Conservation (phyloP, 2,888 invertebrate species). For the Blastobasis lacticolella region DNA sequence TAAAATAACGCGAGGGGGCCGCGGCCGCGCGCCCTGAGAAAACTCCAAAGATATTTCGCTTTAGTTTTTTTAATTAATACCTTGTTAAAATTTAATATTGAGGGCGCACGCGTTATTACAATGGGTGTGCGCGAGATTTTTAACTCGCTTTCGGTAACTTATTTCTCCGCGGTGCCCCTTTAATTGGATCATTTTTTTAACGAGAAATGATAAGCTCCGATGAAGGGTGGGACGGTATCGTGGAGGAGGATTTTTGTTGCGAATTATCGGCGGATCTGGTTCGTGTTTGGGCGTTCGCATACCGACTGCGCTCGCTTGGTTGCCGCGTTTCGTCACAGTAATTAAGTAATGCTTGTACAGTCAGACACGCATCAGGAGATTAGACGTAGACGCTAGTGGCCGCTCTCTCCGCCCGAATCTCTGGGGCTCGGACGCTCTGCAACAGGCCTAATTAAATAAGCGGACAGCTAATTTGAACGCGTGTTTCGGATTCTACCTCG, state of each 20-base stretch:
- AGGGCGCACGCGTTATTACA: slow-evolving; percentile 71
- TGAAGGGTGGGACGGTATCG: slow-evolving; percentile 47
- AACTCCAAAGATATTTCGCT: slow-evolving; percentile 70
- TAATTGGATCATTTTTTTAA: slow-evolving; percentile 72
- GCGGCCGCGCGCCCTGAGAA: slow-evolving; percentile 60
- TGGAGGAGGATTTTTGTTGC: slow-evolving; percentile 23
- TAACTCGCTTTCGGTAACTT: slow-evolving; percentile 67
- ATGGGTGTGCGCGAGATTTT: slow-evolving; percentile 70
- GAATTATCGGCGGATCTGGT: slow-evolving; percentile 28
- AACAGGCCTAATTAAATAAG: too few species aligned
- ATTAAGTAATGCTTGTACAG: slow-evolving; percentile 17
- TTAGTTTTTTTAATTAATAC: slow-evolving; percentile 75
- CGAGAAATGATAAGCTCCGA: slow-evolving; percentile 60
- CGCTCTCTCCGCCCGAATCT: too few species aligned
- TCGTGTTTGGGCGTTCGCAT: too few species aligned
- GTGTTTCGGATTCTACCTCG: too few species aligned
- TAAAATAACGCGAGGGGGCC: slow-evolving; percentile 63
- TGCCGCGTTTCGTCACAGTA: slow-evolving; percentile 2
- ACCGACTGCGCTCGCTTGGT: too few species aligned
- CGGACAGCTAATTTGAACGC: too few species aligned
- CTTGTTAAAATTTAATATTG: slow-evolving; percentile 75
- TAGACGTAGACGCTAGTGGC: slow-evolving; percentile 15
- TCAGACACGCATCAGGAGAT: slow-evolving; percentile 37
- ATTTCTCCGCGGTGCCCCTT: slow-evolving; percentile 53
- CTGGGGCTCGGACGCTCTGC: too few species aligned